Evolutionary conservation across 2,888 invertebrate species (phyloP), one percentile per base, ranked within the genome.

Genomic region (Pachliopta kotzebuea): DNA sequence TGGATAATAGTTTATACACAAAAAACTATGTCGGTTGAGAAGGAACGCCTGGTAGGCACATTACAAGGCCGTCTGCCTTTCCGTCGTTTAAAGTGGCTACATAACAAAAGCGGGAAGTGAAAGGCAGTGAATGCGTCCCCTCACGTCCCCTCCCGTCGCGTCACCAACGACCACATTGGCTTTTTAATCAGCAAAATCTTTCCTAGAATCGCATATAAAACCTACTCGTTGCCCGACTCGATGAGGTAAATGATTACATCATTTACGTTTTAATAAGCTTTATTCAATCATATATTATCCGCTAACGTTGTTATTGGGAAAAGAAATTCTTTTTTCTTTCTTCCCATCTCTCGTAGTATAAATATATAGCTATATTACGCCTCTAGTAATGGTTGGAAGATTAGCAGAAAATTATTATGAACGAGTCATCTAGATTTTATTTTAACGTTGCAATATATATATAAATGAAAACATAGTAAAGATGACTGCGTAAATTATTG

Each of bases 91-190:
- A 81, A 86, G 84, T 84, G 84, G 80, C 79, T 79, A 79, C 79
- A 81, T 83, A 84, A 90, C 88, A 90, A 90, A 89, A 90, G 87
- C 88, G 88, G 91, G 91, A 90, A 91, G 91, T 91, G 91, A 91
- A 91, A 91, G 90, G 91, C 85, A 85, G 90, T 86, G 90, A 90
- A 90, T 88, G 88, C 84, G 88, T 85, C 84, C 87, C 86, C 82
- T 84, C 83, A 79, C 83, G 79, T 76, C 78, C 87, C 86, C 82
- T 84, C 83, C 79, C 83, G 79, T 76, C 78, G 80, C 77, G 81
- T 79, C 78, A 74, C 71, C 73, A 72, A 72, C 72, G 73, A 69
- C 69, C 70, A 70, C 66, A 63, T 63, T 64, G 69, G 70, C 71
- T 69, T 70, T 71, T 75, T 70, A 71, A 68, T 68, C 69, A 67